Conservation (phyloP, 2,797 vertebrate species). For the Acrossocheilus wenchowensis region DNA sequence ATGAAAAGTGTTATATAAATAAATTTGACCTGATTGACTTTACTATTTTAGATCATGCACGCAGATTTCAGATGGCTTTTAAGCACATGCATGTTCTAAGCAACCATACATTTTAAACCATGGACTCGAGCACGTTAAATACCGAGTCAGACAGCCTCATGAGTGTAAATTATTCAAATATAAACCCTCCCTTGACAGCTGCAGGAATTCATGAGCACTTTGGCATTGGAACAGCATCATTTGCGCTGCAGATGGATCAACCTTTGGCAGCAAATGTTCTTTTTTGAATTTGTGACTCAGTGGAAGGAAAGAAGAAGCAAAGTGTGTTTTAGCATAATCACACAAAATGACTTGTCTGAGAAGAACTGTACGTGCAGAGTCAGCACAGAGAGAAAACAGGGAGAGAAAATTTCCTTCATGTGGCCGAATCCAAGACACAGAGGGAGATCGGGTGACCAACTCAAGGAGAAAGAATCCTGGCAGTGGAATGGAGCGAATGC, state of each 20-base stretch:
- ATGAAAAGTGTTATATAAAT: neutral
- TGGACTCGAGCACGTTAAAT: neutral
- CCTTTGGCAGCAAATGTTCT: conserved; percentile 28
- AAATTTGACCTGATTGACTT: neutral
- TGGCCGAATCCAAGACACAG: conserved; percentile 20
- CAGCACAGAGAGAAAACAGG: conserved; percentile 36
- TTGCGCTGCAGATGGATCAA: conserved; percentile 25
- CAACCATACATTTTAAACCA: neutral
- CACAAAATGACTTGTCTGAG: conserved; percentile 51
- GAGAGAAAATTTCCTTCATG: conserved; percentile 34
- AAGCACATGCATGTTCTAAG: neutral
- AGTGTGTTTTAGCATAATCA: conserved; percentile 35
- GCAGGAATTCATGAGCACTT: conserved; percentile 20
- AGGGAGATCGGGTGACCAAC: conserved; percentile 2
- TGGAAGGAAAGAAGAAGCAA: conserved; percentile 39
- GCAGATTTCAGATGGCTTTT: neutral
- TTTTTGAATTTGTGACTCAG: conserved; percentile 43
- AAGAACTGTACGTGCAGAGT: conserved; percentile 49
- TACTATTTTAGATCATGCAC: neutral
- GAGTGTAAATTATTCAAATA: conserved; percentile 35
- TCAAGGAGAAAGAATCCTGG: conserved; percentile 1
- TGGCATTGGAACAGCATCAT: conserved; percentile 35
- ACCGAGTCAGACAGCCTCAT: conserved; percentile 6
- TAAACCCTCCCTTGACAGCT: conserved; percentile 38
- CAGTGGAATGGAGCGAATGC: conserved; percentile 31